Evolutionary conservation across 2,113 vertebrate genomes (phyloP).

Genomic region (Australoheros scitulus): DNA sequence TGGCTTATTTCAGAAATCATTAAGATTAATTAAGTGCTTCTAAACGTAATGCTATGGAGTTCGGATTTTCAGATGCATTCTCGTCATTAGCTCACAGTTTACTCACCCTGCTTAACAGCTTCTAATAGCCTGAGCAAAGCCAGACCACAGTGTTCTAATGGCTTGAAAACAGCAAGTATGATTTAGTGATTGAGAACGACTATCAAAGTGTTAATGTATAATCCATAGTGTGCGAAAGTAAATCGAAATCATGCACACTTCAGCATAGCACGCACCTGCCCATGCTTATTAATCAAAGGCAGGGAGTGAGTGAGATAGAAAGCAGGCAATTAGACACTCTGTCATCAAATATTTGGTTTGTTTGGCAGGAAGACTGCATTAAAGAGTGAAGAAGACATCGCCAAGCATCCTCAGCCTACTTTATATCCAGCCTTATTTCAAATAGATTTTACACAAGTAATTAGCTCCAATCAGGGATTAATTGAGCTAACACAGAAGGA

Average conservation of each 20-base stretch:
- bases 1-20: slow-evolving; percentile 79
- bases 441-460: slow-evolving; percentile 71
- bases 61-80: slow-evolving; percentile 73
- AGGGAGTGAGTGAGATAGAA: slow-evolving; percentile 46
- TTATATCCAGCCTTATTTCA: slow-evolving; percentile 63
- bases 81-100: slow-evolving; percentile 69
- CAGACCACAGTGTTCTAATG: slow-evolving; percentile 61
- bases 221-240: slow-evolving; percentile 38
- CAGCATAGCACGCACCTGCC: slow-evolving; percentile 48
- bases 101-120: slow-evolving; percentile 64
- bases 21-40: slow-evolving; percentile 79
- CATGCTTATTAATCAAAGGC: slow-evolving; percentile 55
- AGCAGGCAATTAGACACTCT: slow-evolving; percentile 71
- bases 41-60: slow-evolving; percentile 67
- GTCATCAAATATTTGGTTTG: slow-evolving; percentile 75
- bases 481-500: slow-evolving; percentile 78
- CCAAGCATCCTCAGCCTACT: slow-evolving; percentile 53
- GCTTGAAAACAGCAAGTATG: slow-evolving; percentile 45
- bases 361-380: slow-evolving; percentile 60
- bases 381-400: slow-evolving; percentile 48
- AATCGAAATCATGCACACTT: slow-evolving; percentile 34
- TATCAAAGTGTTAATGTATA: slow-evolving; percentile 40
- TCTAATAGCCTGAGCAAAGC: slow-evolving; percentile 69
- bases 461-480: slow-evolving; percentile 81
- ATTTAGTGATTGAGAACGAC: slow-evolving; percentile 48